phyloP scores from a whole-genome alignment of 2,888 invertebrate species.

The Orchestes rusci region DNA sequence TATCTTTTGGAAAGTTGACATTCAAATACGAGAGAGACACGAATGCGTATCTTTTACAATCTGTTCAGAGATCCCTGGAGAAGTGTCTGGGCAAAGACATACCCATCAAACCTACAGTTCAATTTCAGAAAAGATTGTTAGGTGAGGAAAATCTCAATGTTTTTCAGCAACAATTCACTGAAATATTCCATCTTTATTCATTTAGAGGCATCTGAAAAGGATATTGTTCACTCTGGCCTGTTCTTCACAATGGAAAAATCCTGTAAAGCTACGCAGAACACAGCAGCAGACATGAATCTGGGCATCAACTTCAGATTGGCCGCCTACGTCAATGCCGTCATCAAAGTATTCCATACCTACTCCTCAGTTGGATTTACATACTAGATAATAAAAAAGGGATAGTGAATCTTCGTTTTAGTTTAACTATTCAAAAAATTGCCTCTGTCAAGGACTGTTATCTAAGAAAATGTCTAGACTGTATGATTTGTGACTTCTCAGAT shows the following conservation, averaged over 20 bases:
- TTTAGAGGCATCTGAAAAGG: conserved; percentile 79
- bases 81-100: conserved; percentile 87
- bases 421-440: too few species aligned
- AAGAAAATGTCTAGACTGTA: too few species aligned
- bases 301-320: conserved; percentile 89
- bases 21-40: conserved; percentile 93
- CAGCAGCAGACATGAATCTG: conserved; percentile 83
- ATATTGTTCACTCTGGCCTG: conserved; percentile 95
- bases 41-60: conserved; percentile 71
- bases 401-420: too few species aligned
- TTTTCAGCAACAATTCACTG: neutral
- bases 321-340: conserved; percentile 91
- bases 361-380: conserved; percentile 69
- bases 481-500: too few species aligned
- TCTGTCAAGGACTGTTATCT: too few species aligned
- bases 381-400: conserved; percentile 9
- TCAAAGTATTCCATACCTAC: conserved; percentile 92
- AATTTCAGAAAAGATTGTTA: conserved; percentile 78
- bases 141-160: conserved; percentile 46
- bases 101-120: conserved; percentile 79
- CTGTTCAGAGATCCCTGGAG: conserved; percentile 93
- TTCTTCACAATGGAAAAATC: conserved; percentile 97
- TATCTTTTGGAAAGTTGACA: conserved; percentile 90
- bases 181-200: conserved; percentile 1
- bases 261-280: conserved; percentile 86